Evolutionary conservation across 2,888 invertebrate species (phyloP).

Genomic region (Pristionchus arcanus): DNA sequence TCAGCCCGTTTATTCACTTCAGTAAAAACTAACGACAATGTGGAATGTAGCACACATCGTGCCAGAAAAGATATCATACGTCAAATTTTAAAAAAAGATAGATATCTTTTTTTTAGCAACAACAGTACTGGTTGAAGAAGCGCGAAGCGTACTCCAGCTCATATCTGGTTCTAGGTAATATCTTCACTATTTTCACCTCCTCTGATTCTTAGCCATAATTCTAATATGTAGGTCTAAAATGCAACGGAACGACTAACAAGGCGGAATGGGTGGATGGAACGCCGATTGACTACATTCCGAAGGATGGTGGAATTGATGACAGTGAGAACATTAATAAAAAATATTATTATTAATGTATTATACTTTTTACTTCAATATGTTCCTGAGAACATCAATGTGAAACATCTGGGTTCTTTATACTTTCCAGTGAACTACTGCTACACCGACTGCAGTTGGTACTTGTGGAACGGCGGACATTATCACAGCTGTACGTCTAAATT

Average conservation of each 20-base stretch:
- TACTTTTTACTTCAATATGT: too few species aligned
- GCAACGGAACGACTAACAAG: not conserved
- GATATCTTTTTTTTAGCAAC: not conserved
- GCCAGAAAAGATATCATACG: too few species aligned
- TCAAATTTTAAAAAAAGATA: too few species aligned
- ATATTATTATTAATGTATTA: too few species aligned
- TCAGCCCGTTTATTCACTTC: too few species aligned
- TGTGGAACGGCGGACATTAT: conserved; percentile 20
- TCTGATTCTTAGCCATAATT: not conserved
- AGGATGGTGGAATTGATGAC: not conserved
- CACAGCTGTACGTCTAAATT: not conserved
- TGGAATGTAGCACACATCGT: too few species aligned
- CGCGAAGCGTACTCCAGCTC: not conserved
- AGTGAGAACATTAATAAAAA: too few species aligned
- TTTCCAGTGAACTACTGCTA: conserved; percentile 29
- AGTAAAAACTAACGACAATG: too few species aligned
- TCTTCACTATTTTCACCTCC: not conserved
- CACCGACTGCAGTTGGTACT: conserved; percentile 2
- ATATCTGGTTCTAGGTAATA: not conserved
- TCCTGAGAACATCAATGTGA: too few species aligned
- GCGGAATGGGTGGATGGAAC: conserved; percentile 14
- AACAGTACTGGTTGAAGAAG: not conserved
- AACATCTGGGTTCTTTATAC: too few species aligned
- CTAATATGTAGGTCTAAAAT: not conserved
- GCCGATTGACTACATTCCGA: conserved; percentile 5